Conservation (phyloP, 2,888 invertebrate genomes). For the Salpingus planirostris region DNA sequence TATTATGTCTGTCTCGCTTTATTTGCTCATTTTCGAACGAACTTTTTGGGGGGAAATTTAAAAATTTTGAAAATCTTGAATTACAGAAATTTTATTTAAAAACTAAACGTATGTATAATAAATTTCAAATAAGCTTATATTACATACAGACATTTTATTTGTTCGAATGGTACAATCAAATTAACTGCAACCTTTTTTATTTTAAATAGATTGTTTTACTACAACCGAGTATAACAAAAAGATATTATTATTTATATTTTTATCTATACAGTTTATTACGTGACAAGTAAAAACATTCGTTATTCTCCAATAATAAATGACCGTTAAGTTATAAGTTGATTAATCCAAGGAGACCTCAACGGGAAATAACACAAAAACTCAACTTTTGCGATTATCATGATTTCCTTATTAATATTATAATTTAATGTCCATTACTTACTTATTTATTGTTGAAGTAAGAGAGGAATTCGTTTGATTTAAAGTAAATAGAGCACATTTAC, state of each 20-base stretch:
- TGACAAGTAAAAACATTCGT: too few relatives aligned
- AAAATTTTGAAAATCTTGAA: slow-evolving; percentile 5
- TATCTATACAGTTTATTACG: too few relatives aligned
- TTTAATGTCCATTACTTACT: slow-evolving; percentile 1
- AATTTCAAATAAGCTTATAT: slow-evolving; percentile 32
- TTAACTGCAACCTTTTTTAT: not conserved
- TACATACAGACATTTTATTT: slow-evolving; percentile 26
- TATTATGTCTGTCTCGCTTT: too few relatives aligned
- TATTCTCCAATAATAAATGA: too few relatives aligned
- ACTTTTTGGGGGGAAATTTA: not conserved
- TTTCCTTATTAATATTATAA: not conserved
- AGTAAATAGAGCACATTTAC: slow-evolving; percentile 13
- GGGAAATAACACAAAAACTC: not conserved
- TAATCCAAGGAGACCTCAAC: too few relatives aligned
- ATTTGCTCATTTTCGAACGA: too few relatives aligned
- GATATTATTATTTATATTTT: slow-evolving; percentile 3
- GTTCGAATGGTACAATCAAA: slow-evolving; percentile 6
- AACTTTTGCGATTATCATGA: not conserved
- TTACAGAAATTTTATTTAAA: slow-evolving; percentile 32
- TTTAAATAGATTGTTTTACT: not conserved
- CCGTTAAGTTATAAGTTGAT: too few relatives aligned
- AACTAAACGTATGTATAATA: slow-evolving; percentile 30
- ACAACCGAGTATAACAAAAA: slow-evolving; percentile 4
- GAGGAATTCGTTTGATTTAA: slow-evolving; percentile 7
- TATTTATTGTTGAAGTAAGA: slow-evolving; percentile 2